A percentile compares a stretch with the other conserved stretches of the same genome.
Conservation (phyloP, 1,140 invertebrate genomes). For the Ectropis grisescens region DNA sequence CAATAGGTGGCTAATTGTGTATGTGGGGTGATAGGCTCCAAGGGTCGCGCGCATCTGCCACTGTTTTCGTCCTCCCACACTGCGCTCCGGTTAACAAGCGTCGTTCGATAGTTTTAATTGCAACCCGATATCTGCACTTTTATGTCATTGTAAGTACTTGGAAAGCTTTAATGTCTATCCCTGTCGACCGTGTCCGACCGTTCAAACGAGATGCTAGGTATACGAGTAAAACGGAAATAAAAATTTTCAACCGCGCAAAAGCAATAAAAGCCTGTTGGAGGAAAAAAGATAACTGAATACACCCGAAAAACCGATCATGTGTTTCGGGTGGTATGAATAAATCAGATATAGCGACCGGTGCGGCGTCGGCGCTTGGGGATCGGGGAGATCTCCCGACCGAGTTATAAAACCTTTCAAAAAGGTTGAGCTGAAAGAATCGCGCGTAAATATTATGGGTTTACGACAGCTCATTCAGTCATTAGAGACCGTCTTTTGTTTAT, state of each 20-base stretch:
- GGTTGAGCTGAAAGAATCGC: conserved; percentile 49
- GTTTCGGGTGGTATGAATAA: conserved; percentile 63
- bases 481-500: conserved; percentile 53
- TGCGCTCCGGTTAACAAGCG: conserved; percentile 38
- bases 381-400: conserved; percentile 29
- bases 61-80: conserved; percentile 47
- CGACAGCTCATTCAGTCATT: conserved; percentile 60
- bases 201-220: too few species aligned
- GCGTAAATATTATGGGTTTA: conserved; percentile 62
- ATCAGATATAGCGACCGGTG: conserved; percentile 54
- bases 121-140: conserved; percentile 52
- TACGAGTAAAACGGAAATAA: too few species aligned
- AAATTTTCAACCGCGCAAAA: too few species aligned
- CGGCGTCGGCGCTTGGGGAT: conserved; percentile 44
- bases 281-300: conserved; percentile 1
- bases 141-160: conserved; percentile 26
- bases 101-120: conserved; percentile 54
- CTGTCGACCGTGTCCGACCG: too few species aligned
- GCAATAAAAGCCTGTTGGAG: too few species aligned
- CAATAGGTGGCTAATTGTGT: conserved; percentile 36
- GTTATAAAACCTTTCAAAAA: conserved; percentile 58
- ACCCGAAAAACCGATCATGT: conserved; percentile 58
- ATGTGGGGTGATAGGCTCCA: conserved; percentile 40
- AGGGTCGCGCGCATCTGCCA: conserved; percentile 58
- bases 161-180: conserved; percentile 7